Conservation (phyloP, 2,888 invertebrate species). For the Cephus nigrinus region DNA sequence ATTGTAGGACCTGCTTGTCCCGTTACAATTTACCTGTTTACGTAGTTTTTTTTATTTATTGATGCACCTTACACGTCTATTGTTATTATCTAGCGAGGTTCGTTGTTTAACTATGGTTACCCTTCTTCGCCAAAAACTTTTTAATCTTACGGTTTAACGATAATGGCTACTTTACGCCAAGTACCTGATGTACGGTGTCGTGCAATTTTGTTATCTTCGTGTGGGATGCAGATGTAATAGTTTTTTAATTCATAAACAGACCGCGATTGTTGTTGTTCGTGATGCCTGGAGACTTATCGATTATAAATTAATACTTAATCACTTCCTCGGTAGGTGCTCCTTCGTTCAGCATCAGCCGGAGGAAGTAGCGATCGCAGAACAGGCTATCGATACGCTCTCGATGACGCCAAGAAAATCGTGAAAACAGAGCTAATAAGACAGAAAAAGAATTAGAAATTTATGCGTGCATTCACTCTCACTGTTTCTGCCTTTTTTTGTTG, state of each 20-base stretch:
- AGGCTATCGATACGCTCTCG: neutral
- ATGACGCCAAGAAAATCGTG: neutral
- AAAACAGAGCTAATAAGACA: neutral
- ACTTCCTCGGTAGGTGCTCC: neutral
- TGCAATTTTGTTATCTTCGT: neutral
- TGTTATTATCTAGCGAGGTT: neutral
- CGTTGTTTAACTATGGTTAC: neutral
- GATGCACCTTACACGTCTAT: neutral
- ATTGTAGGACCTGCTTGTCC: conserved; percentile 16
- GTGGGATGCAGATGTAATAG: neutral
- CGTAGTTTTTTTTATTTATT: conserved; percentile 23
- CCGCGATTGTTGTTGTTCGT: neutral
- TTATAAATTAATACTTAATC: neutral
- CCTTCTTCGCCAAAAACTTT: neutral
- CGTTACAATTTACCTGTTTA: conserved; percentile 23
- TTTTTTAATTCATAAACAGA: neutral
- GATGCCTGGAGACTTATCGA: neutral
- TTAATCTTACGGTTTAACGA: neutral
- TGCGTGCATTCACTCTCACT: neutral
- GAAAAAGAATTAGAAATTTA: neutral
- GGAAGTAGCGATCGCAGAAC: neutral
- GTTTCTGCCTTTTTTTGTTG: conserved; percentile 14
- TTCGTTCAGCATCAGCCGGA: neutral
- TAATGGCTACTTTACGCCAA: neutral
- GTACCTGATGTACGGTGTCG: neutral